A percentile compares a stretch with the other conserved stretches of the same genome.
These are phyloP conservation scores for Trichomalopsis sarcophagae DNA, from an alignment of 1,140 invertebrate species.

Conservation along the genomic window DNA sequence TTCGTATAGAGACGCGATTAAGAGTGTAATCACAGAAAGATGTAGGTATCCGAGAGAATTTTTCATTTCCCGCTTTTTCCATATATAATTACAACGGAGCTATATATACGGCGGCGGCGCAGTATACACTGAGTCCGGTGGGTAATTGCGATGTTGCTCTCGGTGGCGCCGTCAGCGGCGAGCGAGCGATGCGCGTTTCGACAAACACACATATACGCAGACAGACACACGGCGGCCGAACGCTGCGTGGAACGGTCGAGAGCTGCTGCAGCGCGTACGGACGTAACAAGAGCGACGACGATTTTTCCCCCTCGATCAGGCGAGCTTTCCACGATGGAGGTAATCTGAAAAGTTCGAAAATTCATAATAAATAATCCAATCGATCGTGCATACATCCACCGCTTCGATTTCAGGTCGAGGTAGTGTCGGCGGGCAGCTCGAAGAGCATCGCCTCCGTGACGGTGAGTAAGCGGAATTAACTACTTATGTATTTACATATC, in stretches of 20 bases:
- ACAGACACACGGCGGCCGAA: slow-evolving; percentile 20
- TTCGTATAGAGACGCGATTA: no score
- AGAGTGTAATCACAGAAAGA: no score
- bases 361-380: no score
- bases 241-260: slow-evolving; percentile 23
- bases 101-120: neutral
- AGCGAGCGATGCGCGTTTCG: slow-evolving; percentile 3
- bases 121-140: neutral
- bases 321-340: slow-evolving; percentile 39
- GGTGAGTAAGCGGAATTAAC: slow-evolving; percentile 61
- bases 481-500: neutral
- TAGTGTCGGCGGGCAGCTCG: slow-evolving; percentile 60
- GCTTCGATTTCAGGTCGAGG: slow-evolving; percentile 64
- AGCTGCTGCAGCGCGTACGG: neutral
- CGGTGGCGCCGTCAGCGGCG: slow-evolving; percentile 41
- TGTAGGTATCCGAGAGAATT: neutral
- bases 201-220: slow-evolving; percentile 2
- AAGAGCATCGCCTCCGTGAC: slow-evolving; percentile 63
- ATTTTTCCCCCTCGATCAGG: neutral
- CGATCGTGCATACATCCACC: neutral
- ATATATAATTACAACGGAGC: no score
- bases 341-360: neutral
- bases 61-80: neutral
- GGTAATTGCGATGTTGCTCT: no score
- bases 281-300: neutral